phyloP scores from a whole-genome alignment of 2,113 vertebrate species.

The Azemiops feae region DNA sequence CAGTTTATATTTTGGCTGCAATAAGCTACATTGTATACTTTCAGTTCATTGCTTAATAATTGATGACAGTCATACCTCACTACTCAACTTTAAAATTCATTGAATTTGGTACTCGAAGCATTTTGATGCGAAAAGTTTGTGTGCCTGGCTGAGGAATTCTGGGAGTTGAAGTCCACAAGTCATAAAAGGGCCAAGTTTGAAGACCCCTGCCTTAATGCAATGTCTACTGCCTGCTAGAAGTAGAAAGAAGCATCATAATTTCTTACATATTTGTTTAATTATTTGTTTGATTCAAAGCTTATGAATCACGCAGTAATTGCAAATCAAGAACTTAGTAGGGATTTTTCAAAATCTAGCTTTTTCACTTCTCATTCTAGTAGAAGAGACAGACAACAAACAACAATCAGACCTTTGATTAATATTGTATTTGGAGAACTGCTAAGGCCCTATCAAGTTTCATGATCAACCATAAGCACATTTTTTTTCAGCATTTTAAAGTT shows the following conservation, averaged over 20 bases:
- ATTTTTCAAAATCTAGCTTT: background rate
- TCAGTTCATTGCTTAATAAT: background rate
- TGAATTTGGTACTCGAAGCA: background rate
- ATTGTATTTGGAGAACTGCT: background rate
- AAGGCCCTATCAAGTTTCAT: background rate
- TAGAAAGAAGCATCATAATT: background rate
- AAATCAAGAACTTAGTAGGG: background rate
- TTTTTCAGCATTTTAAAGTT: background rate
- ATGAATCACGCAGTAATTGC: background rate
- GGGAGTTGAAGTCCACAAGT: no score
- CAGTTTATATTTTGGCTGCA: background rate
- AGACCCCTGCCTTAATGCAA: background rate
- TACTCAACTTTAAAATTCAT: background rate
- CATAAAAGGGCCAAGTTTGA: no score
- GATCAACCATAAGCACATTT: background rate
- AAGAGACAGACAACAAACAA: background rate
- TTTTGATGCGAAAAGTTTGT: background rate
- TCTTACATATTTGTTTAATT: background rate
- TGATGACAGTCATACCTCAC: background rate
- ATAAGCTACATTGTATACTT: background rate
- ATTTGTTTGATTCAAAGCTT: background rate
- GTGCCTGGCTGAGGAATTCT: no score
- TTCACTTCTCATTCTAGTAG: background rate
- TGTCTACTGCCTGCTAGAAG: background rate
- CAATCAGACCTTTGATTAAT: background rate